These are phyloP conservation scores for Pluvianellus socialis DNA, from an alignment of 2,113 vertebrate species.

Conservation along the genomic window DNA sequence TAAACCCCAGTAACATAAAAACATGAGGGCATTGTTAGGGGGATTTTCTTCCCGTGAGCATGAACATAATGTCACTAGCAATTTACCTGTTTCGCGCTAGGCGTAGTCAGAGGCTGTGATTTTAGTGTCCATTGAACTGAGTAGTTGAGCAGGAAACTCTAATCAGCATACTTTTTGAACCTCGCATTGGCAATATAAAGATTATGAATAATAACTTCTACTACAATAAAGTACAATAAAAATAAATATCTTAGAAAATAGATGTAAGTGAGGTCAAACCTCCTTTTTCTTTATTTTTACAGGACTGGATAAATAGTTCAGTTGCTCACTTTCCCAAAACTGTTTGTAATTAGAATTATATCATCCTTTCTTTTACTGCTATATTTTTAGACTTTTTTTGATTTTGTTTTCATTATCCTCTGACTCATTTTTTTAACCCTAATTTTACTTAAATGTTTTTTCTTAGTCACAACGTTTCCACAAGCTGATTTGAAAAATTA, in stretches of 20 bases:
- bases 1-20: background rate
- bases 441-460: background rate
- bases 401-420: background rate
- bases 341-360: conserved; percentile 2
- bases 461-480: background rate
- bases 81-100: background rate
- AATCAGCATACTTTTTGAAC: background rate
- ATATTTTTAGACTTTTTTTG: background rate
- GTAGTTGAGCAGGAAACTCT: background rate
- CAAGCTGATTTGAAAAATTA: background rate
- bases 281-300: conserved; percentile 38
- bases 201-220: background rate
- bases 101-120: background rate
- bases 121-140: background rate
- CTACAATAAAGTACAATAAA: background rate
- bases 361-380: background rate
- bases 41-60: background rate
- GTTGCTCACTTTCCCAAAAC: background rate
- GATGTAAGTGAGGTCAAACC: background rate
- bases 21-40: background rate
- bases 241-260: conserved; percentile 22
- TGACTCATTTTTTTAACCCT: background rate
- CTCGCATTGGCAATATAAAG: background rate
- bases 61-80: background rate
- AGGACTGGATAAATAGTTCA: background rate